Conservation (phyloP, 2,797 vertebrate genomes). For the Avahi laniger region DNA sequence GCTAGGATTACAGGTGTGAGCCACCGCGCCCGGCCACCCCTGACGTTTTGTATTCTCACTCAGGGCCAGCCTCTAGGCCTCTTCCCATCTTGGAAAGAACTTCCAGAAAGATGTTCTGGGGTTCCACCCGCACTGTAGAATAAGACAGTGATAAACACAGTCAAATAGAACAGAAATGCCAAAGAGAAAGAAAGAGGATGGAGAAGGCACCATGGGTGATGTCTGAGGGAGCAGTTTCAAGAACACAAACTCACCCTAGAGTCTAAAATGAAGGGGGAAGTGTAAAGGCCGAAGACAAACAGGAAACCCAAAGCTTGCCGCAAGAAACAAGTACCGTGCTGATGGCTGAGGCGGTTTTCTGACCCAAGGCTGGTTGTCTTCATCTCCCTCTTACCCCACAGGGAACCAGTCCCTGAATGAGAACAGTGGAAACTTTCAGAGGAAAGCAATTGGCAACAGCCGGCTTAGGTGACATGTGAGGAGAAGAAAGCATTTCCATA, state of each 20-base stretch:
- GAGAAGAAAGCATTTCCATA: conserved; percentile 37
- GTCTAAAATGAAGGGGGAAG: neutral
- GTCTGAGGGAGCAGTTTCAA: neutral
- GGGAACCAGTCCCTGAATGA: neutral
- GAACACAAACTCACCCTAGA: neutral
- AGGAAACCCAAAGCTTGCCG: neutral
- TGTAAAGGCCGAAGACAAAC: neutral
- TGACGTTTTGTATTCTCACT: neutral
- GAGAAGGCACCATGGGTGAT: neutral
- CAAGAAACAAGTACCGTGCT: neutral
- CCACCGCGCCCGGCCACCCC: too few relatives aligned
- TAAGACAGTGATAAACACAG: neutral
- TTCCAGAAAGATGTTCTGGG: neutral
- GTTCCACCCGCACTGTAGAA: neutral
- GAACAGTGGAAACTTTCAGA: neutral
- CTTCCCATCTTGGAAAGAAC: neutral
- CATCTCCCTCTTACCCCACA: neutral
- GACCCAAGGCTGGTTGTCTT: conserved; percentile 39
- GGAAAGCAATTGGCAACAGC: neutral
- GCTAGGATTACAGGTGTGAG: too few relatives aligned
- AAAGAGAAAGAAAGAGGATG: neutral
- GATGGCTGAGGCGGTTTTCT: neutral
- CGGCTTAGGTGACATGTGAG: neutral
- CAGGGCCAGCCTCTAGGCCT: neutral
- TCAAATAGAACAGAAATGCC: neutral